Conservation (phyloP, 2,888 invertebrate species). For the Pachymerium ferrugineum region DNA sequence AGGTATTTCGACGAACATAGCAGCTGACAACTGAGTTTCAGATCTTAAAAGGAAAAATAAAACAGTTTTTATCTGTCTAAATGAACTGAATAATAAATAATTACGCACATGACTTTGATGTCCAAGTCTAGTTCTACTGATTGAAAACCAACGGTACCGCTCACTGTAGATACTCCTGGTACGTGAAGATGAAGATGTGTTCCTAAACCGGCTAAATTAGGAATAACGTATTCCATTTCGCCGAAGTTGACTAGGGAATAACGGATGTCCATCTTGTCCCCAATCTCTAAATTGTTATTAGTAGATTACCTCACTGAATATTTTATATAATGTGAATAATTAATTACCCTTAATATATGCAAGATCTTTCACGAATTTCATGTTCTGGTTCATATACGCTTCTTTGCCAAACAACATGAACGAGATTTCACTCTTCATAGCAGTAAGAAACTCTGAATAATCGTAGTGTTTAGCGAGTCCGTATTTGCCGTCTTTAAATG, state of each 20-base stretch:
- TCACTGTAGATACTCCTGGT: not conserved
- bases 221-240: not conserved
- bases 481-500: not conserved
- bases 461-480: not conserved
- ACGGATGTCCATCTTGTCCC: not conserved
- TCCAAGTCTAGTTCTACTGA: not conserved
- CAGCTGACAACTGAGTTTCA: not conserved
- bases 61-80: no score
- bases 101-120: not conserved
- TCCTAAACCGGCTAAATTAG: not conserved
- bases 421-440: not conserved
- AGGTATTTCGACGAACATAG: conserved; percentile 17
- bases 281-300: no score
- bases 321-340: not conserved
- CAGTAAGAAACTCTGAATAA: not conserved
- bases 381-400: no score
- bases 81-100: not conserved
- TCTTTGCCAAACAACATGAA: no score
- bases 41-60: not conserved
- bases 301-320: no score
- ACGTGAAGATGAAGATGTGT: not conserved
- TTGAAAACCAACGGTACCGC: not conserved
- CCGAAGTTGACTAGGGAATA: not conserved
- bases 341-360: no score
- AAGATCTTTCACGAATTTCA: no score